Evolutionary conservation across 2,888 invertebrate genomes (phyloP).

Genomic region (Conchocele bisecta): DNA sequence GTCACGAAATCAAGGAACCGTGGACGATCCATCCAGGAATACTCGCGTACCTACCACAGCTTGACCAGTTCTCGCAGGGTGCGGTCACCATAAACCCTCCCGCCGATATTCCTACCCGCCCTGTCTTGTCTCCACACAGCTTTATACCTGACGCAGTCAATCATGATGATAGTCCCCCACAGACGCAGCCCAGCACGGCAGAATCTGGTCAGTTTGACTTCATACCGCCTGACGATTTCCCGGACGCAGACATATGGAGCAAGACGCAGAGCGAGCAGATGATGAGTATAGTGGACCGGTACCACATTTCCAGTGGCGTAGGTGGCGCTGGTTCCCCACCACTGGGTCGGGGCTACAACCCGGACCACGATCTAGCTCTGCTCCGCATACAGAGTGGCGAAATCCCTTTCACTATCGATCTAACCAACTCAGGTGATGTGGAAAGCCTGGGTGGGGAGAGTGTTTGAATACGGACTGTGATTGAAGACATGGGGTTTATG

Average conservation of each 20-base stretch:
- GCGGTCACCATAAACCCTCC: conserved; percentile 27
- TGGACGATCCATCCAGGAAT: not conserved
- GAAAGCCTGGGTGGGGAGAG: conserved; percentile 6
- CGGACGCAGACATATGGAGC: conserved; percentile 35
- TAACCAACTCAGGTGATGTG: too few species aligned
- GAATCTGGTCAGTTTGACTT: conserved; percentile 38
- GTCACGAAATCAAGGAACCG: not conserved
- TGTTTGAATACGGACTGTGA: too few species aligned
- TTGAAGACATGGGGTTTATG: too few species aligned
- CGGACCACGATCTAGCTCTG: not conserved
- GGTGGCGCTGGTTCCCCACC: not conserved
- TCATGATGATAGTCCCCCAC: not conserved
- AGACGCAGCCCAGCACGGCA: conserved; percentile 22
- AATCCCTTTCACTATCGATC: too few species aligned
- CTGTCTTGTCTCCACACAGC: not conserved
- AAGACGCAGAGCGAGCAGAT: conserved; percentile 46
- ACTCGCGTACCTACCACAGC: not conserved
- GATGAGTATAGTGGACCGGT: conserved; percentile 37
- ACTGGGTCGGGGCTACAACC: not conserved
- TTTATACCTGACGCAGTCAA: not conserved
- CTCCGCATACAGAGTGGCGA: conserved; percentile 3
- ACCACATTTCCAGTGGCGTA: too few species aligned
- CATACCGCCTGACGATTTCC: conserved; percentile 44
- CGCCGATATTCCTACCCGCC: not conserved
- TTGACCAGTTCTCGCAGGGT: conserved; percentile 15